Base-by-base conservation (phyloP, 2,113 vertebrate species). In the Donacobius atricapilla region DNA sequence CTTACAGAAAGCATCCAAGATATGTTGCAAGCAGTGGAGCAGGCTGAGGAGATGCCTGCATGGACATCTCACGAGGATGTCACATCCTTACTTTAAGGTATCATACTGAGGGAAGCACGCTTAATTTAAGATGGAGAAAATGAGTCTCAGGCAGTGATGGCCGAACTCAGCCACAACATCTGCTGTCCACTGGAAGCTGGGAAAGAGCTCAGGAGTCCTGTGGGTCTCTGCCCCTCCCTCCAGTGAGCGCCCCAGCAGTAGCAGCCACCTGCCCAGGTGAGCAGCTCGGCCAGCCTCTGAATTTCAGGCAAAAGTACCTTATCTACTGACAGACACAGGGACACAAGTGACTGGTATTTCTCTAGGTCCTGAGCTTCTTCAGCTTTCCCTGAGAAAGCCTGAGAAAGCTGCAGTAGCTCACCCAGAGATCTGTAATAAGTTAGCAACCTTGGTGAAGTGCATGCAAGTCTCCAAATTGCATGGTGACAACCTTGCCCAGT, bases 201-300 rank as follows among this genome's bases (percentile, higher is more conserved):
- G 47, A 50, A 64, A 39, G 20, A 73, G 18, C 39, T 13, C 27
- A 1, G 35, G 35, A 45, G 15, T 18, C 28, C 72, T 40, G 19
- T 0, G 0, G 12, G 30, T 44, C 57, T 31, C 63, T 61, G n/a
- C 2, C 6, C 11, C 4, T 51, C 53, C 48, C 23, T 21, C 35
- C 45, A 47, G 11, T 1, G 64, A 77, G 44, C 33, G 23, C 39
- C 83, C 77, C 63, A 56, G 60, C 39, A 56, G 30, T 9, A 35
- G 22, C 66, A 73, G 35, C 22, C 65, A 13, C 19, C 18, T 2
- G 19, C n/a, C 31, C 47, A 40, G 31, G 8, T 4, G 2, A 44
- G 40, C 0, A 0, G n/a, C 42, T 44, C 1, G 1, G 27, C 9
- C 51, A 40, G 42, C 7, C 31, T 28, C 53, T 1, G 4, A 16